A percentile compares a stretch with the other conserved stretches of the same genome.
phyloP scores from a whole-genome alignment of 2,113 vertebrate genomes.

The Plecturocebus donacophilus region DNA sequence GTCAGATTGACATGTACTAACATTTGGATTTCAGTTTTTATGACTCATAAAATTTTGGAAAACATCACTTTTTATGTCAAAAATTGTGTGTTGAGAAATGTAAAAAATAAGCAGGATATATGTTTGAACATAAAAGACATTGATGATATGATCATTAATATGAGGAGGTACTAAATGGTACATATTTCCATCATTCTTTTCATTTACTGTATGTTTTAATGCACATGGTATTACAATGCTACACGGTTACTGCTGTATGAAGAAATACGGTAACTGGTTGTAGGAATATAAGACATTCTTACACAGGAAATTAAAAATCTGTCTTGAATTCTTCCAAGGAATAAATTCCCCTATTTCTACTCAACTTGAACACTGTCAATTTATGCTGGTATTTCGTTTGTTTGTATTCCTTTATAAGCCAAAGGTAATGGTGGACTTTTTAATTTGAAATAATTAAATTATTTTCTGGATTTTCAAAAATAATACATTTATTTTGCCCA shows the following conservation, averaged over 20 bases:
- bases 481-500: neutral
- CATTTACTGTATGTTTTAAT: neutral
- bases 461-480: neutral
- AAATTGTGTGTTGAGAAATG: neutral
- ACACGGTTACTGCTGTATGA: neutral
- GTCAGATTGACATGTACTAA: neutral
- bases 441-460: constrained; percentile 9
- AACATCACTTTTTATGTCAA: neutral
- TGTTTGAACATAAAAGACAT: neutral
- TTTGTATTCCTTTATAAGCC: neutral
- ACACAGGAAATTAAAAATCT: neutral
- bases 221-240: neutral
- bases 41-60: constrained; percentile 1
- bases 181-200: neutral
- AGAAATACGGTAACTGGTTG: neutral
- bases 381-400: neutral
- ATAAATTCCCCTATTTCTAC: neutral
- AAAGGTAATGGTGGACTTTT: neutral
- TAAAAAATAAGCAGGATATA: constrained; percentile 25
- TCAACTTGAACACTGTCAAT: neutral
- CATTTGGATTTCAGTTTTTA: constrained; percentile 14
- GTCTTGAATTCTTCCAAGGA: neutral
- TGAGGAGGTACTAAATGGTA: neutral
- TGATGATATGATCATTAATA: neutral
- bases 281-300: neutral